Evolutionary conservation across 2,888 invertebrate species (phyloP), one percentile per base, ranked within the genome.

Genomic region (Scaptomyza reducta): DNA sequence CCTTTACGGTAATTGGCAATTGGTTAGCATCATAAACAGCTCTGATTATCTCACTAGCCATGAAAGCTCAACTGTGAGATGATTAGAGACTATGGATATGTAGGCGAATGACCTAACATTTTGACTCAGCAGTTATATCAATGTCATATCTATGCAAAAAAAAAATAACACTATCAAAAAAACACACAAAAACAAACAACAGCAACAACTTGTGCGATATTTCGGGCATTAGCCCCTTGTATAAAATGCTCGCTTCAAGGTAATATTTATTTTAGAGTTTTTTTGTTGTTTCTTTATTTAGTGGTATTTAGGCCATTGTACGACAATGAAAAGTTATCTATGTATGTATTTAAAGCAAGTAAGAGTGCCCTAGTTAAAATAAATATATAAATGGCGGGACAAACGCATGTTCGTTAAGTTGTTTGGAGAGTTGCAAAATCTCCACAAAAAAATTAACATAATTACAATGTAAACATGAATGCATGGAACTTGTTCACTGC

Each of bases 101-200:
- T 53, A 62, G 65, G 84, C 72, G 71, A 85, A 74, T 74, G 85
- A 84, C 79, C 85, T 75, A 80, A 66, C 69, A 62, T 60, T 84
- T 80, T 80, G 77, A 86, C 80, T 86, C 80, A 68, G 70, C 80
- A 79, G 60, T 80, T 82, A 66, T 82, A 77, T 79, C 87, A 86
- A 80, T 80, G 80, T 86, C 80, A 83, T 38, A 70, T 65, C 50
- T 57, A 65, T 41, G 76, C 76, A 41, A 70, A 73, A 67, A 42
- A 33, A 64, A 73, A 66, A n/a, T n/a, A 38, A 31, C 22, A 14
- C 45, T n/a, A 25, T 14, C 44, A 41, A 9, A 22, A n/a, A 25
- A 33, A 10, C n/a, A 18, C 31, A 35, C 3, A 31, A 9, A 67
- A 14, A 51, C 16, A 49, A 16, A 50, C 35, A 64, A 53, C 2